A percentile compares a stretch with the other conserved stretches of the same genome.
Conservation (phyloP, 2,888 invertebrate species). For the Vandiemenella viatica region DNA sequence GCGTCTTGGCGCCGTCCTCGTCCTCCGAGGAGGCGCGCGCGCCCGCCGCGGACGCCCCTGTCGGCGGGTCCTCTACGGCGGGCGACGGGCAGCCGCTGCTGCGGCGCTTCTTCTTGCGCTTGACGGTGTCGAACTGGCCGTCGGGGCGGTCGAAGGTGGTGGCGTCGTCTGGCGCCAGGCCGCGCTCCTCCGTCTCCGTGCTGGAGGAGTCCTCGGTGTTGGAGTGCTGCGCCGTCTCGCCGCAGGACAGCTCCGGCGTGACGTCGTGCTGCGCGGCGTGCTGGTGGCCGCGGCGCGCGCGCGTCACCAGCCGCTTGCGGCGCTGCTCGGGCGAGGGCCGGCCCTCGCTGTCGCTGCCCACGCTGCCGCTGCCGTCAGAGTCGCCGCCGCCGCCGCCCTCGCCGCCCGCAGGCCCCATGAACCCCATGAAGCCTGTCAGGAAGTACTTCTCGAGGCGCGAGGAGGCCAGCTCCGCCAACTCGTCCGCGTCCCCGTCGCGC, state of each 20-base stretch:
- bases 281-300: constrained; percentile 53
- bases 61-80: neutral
- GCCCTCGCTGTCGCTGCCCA: constrained; percentile 82
- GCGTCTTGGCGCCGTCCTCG: constrained; percentile 47
- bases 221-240: constrained; percentile 49
- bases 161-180: constrained; percentile 13
- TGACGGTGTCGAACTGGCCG: constrained; percentile 65
- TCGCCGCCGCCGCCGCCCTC: constrained; percentile 28
- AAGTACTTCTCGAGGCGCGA: constrained; percentile 82
- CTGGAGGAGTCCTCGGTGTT: constrained; percentile 32
- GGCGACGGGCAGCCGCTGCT: constrained; percentile 17
- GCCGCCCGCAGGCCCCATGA: constrained; percentile 53
- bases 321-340: constrained; percentile 76
- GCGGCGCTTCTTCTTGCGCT: constrained; percentile 58
- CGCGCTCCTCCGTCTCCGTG: constrained; percentile 56
- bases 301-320: constrained; percentile 52
- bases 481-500: constrained; percentile 30
- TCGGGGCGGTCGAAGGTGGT: constrained; percentile 35
- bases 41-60: neutral
- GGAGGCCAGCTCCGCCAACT: constrained; percentile 60
- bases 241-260: constrained; percentile 21
- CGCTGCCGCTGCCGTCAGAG: constrained; percentile 57
- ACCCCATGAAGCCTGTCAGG: constrained; percentile 70
- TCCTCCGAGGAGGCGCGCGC: constrained; percentile 24
- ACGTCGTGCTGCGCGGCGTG: constrained; percentile 60